These are phyloP conservation scores for Bombus affinis DNA, from an alignment of 1,140 invertebrate species.

Conservation along the genomic window DNA sequence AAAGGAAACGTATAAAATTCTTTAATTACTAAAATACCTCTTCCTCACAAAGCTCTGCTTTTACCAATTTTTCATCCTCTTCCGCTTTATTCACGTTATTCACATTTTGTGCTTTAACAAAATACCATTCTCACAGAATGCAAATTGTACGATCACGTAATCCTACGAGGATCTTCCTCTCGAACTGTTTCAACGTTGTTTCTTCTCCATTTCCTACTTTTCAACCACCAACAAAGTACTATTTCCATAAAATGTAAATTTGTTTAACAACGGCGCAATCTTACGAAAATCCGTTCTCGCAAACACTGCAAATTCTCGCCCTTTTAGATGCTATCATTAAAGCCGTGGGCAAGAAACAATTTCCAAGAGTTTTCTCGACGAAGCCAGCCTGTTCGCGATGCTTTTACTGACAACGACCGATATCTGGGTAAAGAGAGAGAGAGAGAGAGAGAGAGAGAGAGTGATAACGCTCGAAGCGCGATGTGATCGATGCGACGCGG, in stretches of 20 bases:
- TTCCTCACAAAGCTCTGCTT: neutral
- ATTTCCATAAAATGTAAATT: neutral
- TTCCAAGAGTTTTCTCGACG: neutral
- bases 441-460: conserved; percentile 23
- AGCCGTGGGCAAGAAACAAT: neutral
- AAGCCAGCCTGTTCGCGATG: neutral
- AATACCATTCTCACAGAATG: neutral
- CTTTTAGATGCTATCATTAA: neutral
- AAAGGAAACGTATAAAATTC: neutral
- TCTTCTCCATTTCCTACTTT: no score
- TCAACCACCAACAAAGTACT: neutral
- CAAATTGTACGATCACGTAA: neutral
- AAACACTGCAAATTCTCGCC: neutral
- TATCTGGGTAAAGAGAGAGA: neutral
- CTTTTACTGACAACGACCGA: neutral
- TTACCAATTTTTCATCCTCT: no score
- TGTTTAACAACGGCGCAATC: neutral
- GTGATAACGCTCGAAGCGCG: conserved; percentile 50
- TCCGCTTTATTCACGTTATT: neutral
- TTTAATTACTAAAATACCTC: neutral
- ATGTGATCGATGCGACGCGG: conserved; percentile 59
- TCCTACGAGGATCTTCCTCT: no score
- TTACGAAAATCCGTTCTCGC: no score
- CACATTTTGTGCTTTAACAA: neutral
- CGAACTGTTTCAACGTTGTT: neutral